A percentile compares a stretch with the other conserved stretches of the same genome.
Evolutionary conservation across 2,113 vertebrate species (phyloP).

Genomic region (Cercocebus atys): DNA sequence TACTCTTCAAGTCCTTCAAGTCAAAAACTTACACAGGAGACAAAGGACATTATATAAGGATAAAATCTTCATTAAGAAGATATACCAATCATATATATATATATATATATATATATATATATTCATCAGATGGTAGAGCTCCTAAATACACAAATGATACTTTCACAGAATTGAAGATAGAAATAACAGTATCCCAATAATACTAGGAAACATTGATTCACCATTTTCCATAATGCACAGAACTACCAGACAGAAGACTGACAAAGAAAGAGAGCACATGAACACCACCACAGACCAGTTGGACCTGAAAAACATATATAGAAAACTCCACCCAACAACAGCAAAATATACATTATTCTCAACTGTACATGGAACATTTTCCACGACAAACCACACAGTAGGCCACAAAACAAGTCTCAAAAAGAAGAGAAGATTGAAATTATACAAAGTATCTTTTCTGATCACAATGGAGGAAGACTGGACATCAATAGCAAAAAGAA

Average conservation of each 20-base stretch:
- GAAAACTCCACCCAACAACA: no score
- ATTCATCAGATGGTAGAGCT: not conserved
- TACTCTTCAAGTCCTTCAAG: not conserved
- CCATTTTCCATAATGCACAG: not conserved
- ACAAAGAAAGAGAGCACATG: not conserved
- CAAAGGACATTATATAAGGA: not conserved
- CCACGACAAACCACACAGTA: no score
- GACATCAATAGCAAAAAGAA: not conserved
- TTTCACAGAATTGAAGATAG: not conserved
- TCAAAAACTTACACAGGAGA: not conserved
- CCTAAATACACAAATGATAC: not conserved
- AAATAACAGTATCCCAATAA: not conserved
- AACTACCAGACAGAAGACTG: no score
- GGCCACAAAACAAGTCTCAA: no score
- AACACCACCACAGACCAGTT: not conserved
- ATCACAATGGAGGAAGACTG: not conserved
- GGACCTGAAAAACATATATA: not conserved
- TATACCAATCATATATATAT: not conserved
- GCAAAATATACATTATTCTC: no score
- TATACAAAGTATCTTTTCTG: no score
- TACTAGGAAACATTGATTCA: not conserved
- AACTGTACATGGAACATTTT: no score
- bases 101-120: not conserved
- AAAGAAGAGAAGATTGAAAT: no score
- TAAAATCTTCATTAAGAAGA: no score